Conservation (phyloP, 2,888 invertebrate species). For the Pseudococcus jackbeardsleyi region DNA sequence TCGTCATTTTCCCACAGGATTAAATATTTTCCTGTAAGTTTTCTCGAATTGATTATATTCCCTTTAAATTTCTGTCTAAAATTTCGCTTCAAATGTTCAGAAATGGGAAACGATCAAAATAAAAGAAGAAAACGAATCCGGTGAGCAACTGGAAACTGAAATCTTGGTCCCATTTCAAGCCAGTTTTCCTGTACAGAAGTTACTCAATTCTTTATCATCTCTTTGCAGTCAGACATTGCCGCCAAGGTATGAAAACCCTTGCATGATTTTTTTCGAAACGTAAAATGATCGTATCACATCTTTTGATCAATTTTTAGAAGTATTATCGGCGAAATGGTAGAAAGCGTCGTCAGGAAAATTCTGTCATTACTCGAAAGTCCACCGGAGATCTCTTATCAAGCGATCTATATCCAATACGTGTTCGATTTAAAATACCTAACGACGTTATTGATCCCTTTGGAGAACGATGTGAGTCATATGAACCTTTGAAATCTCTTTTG, state of each 20-base stretch:
- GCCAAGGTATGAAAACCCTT: conserved; percentile 38
- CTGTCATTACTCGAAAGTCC: background rate
- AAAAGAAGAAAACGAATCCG: conserved; percentile 51
- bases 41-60: background rate
- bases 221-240: conserved; percentile 46
- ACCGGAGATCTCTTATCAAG: conserved; percentile 25
- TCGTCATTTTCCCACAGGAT: conserved; percentile 17
- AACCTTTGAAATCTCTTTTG: background rate
- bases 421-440: conserved; percentile 61
- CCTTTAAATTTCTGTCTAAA: background rate
- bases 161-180: conserved; percentile 57
- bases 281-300: background rate
- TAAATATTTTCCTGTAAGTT: conserved; percentile 57
- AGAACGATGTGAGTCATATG: conserved; percentile 47
- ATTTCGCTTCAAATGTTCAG: background rate
- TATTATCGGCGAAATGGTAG: conserved; percentile 48
- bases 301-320: conserved; percentile 19
- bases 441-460: conserved; percentile 52
- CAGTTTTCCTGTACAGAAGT: conserved; percentile 56
- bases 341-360: background rate
- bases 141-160: conserved; percentile 42
- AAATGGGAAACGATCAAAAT: conserved; percentile 61
- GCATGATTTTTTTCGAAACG: background rate
- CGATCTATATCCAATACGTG: conserved; percentile 49
- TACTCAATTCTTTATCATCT: conserved; percentile 49